phyloP scores from a whole-genome alignment of 2,797 vertebrate species.

The Etheostoma perlongum region DNA sequence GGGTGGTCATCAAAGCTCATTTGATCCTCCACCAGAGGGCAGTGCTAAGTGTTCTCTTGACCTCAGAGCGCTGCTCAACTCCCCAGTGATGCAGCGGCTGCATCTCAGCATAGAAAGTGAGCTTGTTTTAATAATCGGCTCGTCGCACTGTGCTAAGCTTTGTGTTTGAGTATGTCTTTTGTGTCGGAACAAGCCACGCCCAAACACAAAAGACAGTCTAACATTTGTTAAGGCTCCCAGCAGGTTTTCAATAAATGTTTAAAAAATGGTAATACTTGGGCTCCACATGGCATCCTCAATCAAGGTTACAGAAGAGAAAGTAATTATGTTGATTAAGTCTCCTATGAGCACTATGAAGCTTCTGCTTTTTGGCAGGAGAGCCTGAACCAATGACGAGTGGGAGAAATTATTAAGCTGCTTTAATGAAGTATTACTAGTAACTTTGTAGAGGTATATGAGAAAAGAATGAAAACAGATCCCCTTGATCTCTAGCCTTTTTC shows the following conservation, averaged over 20 bases:
- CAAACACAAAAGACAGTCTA: conserved; percentile 42
- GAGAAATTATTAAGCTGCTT: neutral
- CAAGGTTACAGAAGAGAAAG: conserved; percentile 35
- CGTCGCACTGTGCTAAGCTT: conserved; percentile 44
- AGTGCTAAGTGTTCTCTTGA: conserved; percentile 71
- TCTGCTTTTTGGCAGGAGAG: conserved; percentile 16
- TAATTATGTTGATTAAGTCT: conserved; percentile 35
- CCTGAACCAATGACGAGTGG: conserved; percentile 10
- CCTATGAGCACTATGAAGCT: conserved; percentile 5
- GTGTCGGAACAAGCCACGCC: conserved; percentile 31
- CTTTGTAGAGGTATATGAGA: neutral
- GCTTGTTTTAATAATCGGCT: conserved; percentile 45
- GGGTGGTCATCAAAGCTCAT: conserved; percentile 53
- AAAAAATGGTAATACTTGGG: conserved; percentile 8
- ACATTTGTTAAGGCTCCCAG: conserved; percentile 28
- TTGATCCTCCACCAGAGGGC: conserved; percentile 78
- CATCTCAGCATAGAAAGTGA: conserved; percentile 37
- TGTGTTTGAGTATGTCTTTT: conserved; percentile 47
- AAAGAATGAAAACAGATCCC: neutral
- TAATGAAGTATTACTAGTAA: neutral
- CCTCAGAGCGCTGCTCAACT: conserved; percentile 52
- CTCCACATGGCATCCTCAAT: conserved; percentile 36
- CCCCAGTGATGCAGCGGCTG: conserved; percentile 19
- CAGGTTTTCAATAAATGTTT: conserved; percentile 37
- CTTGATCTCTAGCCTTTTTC: neutral